phyloP scores from a whole-genome alignment of 1,140 invertebrate species.

The Steinernema feltiae region DNA sequence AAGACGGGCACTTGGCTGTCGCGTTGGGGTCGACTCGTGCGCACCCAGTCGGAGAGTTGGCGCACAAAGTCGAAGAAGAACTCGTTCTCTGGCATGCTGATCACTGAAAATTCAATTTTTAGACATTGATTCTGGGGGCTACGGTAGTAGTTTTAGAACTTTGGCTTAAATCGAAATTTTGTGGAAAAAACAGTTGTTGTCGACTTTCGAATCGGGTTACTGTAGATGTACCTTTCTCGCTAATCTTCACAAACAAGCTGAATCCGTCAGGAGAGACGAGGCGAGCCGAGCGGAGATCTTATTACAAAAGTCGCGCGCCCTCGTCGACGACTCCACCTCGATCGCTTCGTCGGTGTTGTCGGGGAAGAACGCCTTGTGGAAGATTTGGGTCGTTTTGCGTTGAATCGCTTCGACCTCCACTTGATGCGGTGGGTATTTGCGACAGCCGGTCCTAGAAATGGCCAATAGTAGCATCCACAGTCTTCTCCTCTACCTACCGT shows the following conservation, averaged over 20 bases:
- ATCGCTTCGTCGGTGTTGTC: slow-evolving; percentile 87
- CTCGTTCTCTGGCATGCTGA: slow-evolving; percentile 97
- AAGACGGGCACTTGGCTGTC: slow-evolving; percentile 70
- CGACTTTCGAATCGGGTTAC: too few relatives aligned
- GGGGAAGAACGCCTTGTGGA: slow-evolving; percentile 89
- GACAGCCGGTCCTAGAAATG: slow-evolving; percentile 45
- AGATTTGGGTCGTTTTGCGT: slow-evolving; percentile 98
- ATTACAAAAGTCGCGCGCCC: slow-evolving; percentile 94
- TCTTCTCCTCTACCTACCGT: slow-evolving; percentile 62
- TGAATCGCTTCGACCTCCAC: slow-evolving; percentile 99
- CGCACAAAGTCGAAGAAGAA: slow-evolving; percentile 99
- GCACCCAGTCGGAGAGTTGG: slow-evolving; percentile 97
- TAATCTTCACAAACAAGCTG: slow-evolving; percentile 97
- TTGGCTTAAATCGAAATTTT: too few relatives aligned
- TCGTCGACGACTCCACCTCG: slow-evolving; percentile 85
- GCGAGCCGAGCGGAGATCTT: slow-evolving; percentile 77
- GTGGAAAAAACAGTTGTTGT: too few relatives aligned
- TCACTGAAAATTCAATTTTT: too few relatives aligned
- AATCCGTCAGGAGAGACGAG: slow-evolving; percentile 87
- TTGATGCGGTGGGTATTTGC: slow-evolving; percentile 96
- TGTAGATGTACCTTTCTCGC: too few relatives aligned
- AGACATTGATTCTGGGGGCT: too few relatives aligned
- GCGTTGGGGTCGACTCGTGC: slow-evolving; percentile 78
- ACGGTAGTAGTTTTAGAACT: too few relatives aligned
- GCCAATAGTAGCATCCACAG: slow-evolving; percentile 7